Evolutionary conservation across 2,888 invertebrate genomes (phyloP).

Genomic region (Lepidonotus clava): DNA sequence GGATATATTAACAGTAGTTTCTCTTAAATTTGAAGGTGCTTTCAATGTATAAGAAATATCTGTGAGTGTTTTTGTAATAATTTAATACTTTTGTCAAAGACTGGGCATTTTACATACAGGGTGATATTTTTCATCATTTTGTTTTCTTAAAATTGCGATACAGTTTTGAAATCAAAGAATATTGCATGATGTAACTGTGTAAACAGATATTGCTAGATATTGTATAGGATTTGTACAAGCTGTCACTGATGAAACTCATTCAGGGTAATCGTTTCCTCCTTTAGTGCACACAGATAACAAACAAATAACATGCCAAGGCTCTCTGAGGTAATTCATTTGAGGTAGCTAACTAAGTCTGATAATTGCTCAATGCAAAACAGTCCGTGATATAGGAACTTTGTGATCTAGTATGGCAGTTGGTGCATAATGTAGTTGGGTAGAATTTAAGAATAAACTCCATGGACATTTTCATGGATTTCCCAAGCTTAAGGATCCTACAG

Average conservation of each 20-base stretch:
- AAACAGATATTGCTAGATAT: neutral
- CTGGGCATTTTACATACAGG: no score
- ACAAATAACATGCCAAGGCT: neutral
- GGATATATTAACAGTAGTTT: no score
- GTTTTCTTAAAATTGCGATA: no score
- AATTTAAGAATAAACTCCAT: neutral
- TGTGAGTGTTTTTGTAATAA: no score
- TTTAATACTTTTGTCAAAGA: no score
- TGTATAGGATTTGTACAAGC: neutral
- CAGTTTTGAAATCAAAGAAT: neutral
- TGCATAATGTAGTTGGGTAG: neutral
- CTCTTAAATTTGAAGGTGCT: no score
- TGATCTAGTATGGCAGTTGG: neutral
- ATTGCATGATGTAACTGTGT: neutral
- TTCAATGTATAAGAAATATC: no score
- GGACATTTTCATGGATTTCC: neutral
- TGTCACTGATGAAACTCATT: neutral
- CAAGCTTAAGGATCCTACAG: neutral
- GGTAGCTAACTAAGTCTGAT: conserved; percentile 29
- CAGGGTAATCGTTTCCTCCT: neutral
- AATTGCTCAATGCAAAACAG: conserved; percentile 28
- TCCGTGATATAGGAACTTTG: neutral
- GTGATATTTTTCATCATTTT: no score
- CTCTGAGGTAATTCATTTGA: neutral
- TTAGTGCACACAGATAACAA: neutral